phyloP scores from a whole-genome alignment of 2,888 invertebrate species.

The Aplocera efformata region DNA sequence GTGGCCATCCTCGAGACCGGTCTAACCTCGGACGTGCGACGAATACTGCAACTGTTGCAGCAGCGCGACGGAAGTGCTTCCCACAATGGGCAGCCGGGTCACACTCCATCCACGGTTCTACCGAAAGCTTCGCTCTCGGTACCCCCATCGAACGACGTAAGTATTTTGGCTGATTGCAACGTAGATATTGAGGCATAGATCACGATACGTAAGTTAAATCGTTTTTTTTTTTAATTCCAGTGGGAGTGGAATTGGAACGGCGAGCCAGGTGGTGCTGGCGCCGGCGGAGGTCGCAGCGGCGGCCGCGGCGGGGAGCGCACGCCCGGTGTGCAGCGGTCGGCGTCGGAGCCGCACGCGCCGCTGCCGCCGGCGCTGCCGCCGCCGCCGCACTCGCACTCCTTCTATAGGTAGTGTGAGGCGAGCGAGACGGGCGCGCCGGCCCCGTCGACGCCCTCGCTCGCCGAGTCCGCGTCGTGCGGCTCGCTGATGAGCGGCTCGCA shows the following conservation, averaged over 20 bases:
- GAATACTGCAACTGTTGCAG: slow-evolving; percentile 84
- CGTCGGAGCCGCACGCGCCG: slow-evolving; percentile 82
- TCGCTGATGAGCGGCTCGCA: slow-evolving; percentile 52
- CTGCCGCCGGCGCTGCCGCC: slow-evolving; percentile 72
- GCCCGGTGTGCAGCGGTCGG: slow-evolving; percentile 80
- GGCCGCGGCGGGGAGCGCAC: slow-evolving; percentile 58
- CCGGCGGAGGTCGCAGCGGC: slow-evolving; percentile 34
- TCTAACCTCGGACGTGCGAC: slow-evolving; percentile 86
- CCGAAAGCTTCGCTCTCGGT: slow-evolving; percentile 68
- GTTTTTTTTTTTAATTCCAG: slow-evolving; percentile 32
- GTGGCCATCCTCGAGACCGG: slow-evolving; percentile 86
- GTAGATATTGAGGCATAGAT: background rate
- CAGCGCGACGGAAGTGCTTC: slow-evolving; percentile 54
- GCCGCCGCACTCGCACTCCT: slow-evolving; percentile 77
- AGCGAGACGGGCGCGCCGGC: slow-evolving; percentile 73
- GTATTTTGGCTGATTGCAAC: slow-evolving; percentile 5
- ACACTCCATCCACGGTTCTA: slow-evolving; percentile 63
- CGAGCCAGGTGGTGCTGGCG: slow-evolving; percentile 43
- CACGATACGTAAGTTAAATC: background rate
- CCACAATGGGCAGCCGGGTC: slow-evolving; percentile 50
- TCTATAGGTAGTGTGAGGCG: slow-evolving; percentile 78
- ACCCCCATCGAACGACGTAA: slow-evolving; percentile 62
- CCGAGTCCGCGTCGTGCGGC: slow-evolving; percentile 72
- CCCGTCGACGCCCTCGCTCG: slow-evolving; percentile 73
- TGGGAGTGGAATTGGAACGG: slow-evolving; percentile 74